These are phyloP conservation scores for Orientallactaga sibirica DNA, from an alignment of 2,797 vertebrate genomes.

Conservation along the genomic window DNA sequence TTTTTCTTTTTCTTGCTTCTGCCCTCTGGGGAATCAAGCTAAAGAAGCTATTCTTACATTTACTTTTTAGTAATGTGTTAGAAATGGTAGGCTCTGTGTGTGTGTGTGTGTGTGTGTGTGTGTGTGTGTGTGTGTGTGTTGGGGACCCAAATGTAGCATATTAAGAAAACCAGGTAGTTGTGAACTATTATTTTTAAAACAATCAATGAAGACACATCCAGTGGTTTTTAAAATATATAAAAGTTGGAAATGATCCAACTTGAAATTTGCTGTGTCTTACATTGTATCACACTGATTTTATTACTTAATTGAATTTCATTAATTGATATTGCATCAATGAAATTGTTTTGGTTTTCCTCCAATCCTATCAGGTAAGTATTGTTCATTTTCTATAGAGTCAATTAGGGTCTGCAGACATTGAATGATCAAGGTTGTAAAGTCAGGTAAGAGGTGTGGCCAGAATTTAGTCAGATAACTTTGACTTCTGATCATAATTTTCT, in stretches of 20 bases:
- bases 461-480: neutral
- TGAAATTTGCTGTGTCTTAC: slow-evolving; percentile 19
- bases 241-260: neutral
- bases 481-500: neutral
- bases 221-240: slow-evolving; percentile 1
- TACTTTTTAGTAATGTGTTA: slow-evolving; percentile 48
- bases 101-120: no score
- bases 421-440: neutral
- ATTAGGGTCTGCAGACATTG: neutral
- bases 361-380: neutral
- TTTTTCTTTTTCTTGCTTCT: slow-evolving; percentile 51
- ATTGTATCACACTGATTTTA: slow-evolving; percentile 20
- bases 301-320: slow-evolving; percentile 2
- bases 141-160: neutral
- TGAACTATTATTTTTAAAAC: slow-evolving; percentile 42
- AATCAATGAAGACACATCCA: slow-evolving; percentile 25
- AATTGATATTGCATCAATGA: neutral
- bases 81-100: neutral
- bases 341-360: slow-evolving; percentile 21
- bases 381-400: neutral
- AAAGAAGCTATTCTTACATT: slow-evolving; percentile 28
- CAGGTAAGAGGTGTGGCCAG: neutral
- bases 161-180: neutral
- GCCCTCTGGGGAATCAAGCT: slow-evolving; percentile 8
- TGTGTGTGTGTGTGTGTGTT: no score